Conservation (phyloP, 92 coral and sea anemone genomes). For the Pocillopora meandrina region DNA sequence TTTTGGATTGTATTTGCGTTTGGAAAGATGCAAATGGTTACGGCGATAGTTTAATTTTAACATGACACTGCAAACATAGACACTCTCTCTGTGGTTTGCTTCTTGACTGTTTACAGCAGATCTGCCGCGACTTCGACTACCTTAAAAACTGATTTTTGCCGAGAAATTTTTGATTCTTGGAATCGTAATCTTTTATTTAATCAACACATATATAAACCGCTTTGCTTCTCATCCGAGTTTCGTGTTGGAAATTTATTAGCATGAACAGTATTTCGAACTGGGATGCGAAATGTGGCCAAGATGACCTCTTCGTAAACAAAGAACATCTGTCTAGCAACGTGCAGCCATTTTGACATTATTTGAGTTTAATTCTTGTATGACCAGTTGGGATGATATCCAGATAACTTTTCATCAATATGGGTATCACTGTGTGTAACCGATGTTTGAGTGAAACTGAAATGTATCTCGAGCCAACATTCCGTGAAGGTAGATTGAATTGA, state of each 20-base stretch:
- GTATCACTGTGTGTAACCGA: neutral
- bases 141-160: neutral
- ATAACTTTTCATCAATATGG: neutral
- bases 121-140: neutral
- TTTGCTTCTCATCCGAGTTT: neutral
- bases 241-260: neutral
- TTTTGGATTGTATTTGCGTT: neutral
- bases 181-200: neutral
- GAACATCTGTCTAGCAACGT: neutral
- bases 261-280: neutral
- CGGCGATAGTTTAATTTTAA: neutral
- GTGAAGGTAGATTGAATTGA: slow-evolving; percentile 7
- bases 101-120: neutral
- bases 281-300: neutral
- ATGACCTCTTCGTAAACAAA: slow-evolving; percentile 9
- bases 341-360: neutral
- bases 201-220: neutral
- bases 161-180: neutral
- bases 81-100: neutral
- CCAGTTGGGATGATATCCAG: neutral
- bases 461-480: slow-evolving; percentile 7
- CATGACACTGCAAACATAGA: neutral
- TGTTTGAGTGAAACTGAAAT: neutral
- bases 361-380: neutral
- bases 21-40: slow-evolving; percentile 2